Evolutionary conservation across 2,113 vertebrate species (phyloP).

Genomic region (Oreochromis aureus): DNA sequence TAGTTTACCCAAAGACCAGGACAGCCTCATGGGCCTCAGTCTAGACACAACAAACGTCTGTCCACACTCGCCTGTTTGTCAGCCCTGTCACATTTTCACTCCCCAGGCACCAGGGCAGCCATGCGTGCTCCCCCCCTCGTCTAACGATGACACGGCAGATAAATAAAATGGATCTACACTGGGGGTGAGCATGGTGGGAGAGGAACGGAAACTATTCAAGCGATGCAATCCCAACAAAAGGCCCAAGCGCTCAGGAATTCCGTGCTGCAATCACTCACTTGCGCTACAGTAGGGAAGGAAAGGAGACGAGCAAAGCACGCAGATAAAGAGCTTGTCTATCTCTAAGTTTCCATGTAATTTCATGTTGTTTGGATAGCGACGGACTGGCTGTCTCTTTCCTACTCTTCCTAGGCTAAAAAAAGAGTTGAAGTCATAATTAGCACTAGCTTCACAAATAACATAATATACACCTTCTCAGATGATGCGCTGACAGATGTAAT

Average conservation of each 20-base stretch:
- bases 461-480: constrained; percentile 51
- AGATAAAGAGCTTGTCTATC: constrained; percentile 35
- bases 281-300: not conserved
- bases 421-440: constrained; percentile 47
- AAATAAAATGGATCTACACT: constrained; percentile 47
- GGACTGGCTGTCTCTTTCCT: constrained; percentile 30
- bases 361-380: constrained; percentile 54
- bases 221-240: constrained; percentile 67
- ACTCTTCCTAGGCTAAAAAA: not conserved
- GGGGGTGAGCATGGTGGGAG: not conserved
- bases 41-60: constrained; percentile 67
- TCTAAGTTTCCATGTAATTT: constrained; percentile 66
- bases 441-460: constrained; percentile 16
- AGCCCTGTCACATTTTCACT: constrained; percentile 44
- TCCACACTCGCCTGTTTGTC: constrained; percentile 47
- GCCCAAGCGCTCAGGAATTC: constrained; percentile 58
- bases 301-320: not conserved
- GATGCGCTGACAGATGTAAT: constrained; percentile 47
- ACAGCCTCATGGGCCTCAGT: constrained; percentile 24
- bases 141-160: constrained; percentile 45
- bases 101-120: constrained; percentile 37
- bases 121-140: constrained; percentile 30
- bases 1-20: constrained; percentile 29
- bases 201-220: constrained; percentile 61
- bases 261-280: constrained; percentile 60